Base-by-base conservation (phyloP, 2,888 invertebrate genomes). In the Apocheima hispidaria region DNA sequence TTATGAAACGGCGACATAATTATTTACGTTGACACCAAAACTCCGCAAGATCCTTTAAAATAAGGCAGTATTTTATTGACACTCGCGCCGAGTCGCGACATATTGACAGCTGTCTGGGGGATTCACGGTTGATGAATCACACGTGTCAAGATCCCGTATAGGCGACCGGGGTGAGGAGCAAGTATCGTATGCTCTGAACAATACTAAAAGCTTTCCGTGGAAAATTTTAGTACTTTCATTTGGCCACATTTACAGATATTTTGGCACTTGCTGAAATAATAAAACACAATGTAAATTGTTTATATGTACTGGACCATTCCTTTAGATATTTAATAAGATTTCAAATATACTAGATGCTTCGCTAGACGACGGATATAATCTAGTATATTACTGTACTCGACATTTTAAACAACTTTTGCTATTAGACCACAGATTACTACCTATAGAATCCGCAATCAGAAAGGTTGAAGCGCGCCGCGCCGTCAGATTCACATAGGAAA, bases 91-190 rank as follows among this genome's bases (percentile, higher is more conserved):
- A 43, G 36, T 41, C 57, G 41, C 26, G 36, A 43, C 33, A 26
- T 46, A 52, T 59, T 52, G 58, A 52, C 52, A 59, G 46, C 46
- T 59, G 58, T 59, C 58, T 14, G 12, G 26, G 16, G 21, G 44
- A 23, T 51, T 6, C 16, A 30, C 36, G 28, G 50, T 28, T 59
- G 58, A 59, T 46, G 50, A 36, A 52, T 52, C 46, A 59, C 40
- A 46, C 30, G 38, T 38, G 38, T 28, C 52, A 46, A 46, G 52
- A 44, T 26, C 18, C 18, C 16, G 21, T 16, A n/a, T 1, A 10
- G 4, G n/a, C 4, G 26, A n/a, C 5, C 20, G 14, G 20, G 40
- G 14, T 16, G n/a, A 2, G 12, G 41, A 41, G 21, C 21, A 5
- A 21, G n/a, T 3, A n/a, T n/a, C 12, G n/a, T 6, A 21, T 21